phyloP scores from a whole-genome alignment of 2,797 vertebrate genomes.

The Linurgus olivaceus region DNA sequence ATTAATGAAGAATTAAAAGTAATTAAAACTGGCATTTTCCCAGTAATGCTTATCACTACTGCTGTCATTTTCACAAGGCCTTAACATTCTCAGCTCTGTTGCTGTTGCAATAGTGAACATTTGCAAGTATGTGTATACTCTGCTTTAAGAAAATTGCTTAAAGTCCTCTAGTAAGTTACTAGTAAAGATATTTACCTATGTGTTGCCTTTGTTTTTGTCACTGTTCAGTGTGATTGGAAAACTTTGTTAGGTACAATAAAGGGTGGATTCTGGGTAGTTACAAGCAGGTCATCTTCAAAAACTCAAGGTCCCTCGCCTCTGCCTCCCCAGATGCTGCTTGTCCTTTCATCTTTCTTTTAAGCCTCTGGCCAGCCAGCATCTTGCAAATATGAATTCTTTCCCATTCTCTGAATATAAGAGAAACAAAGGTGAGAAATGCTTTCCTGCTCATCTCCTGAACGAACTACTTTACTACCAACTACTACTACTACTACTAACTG shows the following conservation, averaged over 20 bases:
- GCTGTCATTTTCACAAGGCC: not conserved
- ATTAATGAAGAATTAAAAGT: not conserved
- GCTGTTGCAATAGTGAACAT: not conserved
- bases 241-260: not conserved
- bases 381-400: slow-evolving; percentile 12
- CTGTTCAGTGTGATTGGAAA: not conserved
- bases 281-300: slow-evolving; percentile 14
- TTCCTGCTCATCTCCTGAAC: slow-evolving; percentile 7
- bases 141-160: not conserved
- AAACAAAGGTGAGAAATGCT: slow-evolving; percentile 23
- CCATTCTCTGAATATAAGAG: not conserved
- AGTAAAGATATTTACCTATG: not conserved
- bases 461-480: not conserved
- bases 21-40: not conserved
- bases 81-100: not conserved
- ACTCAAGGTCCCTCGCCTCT: not conserved
- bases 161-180: not conserved
- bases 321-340: not conserved
- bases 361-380: slow-evolving; percentile 3
- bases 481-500: too few relatives aligned
- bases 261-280: not conserved
- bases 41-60: not conserved
- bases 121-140: not conserved
- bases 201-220: slow-evolving; percentile 3
- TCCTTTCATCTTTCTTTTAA: slow-evolving; percentile 34